phyloP scores from a whole-genome alignment of 2,797 vertebrate genomes.

The Ctenopoma multispine region DNA sequence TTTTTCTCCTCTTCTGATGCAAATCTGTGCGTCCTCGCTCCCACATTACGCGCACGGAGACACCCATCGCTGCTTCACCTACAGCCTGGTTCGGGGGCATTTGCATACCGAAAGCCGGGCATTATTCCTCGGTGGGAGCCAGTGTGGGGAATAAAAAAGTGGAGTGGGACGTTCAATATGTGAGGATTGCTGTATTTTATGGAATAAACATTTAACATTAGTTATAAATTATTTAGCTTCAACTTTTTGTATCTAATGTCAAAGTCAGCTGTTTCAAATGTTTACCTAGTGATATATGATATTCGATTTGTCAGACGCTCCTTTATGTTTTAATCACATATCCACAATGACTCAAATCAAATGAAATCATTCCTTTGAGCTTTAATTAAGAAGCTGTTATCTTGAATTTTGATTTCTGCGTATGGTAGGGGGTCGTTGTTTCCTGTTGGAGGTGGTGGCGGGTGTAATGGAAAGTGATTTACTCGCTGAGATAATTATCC shows the following conservation, averaged over 20 bases:
- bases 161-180: no score
- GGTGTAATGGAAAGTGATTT: slow-evolving; percentile 12
- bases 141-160: neutral
- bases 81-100: neutral
- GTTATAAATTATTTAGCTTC: no score
- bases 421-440: neutral
- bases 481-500: slow-evolving; percentile 10
- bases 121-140: slow-evolving; percentile 10
- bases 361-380: no score
- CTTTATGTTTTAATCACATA: no score
- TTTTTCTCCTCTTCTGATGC: slow-evolving; percentile 67
- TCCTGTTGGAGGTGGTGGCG: neutral
- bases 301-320: no score
- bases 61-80: slow-evolving; percentile 36
- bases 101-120: slow-evolving; percentile 15
- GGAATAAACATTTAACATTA: no score
- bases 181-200: no score
- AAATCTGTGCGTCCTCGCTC: slow-evolving; percentile 46
- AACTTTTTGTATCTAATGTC: no score
- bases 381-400: neutral
- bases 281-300: no score
- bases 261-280: no score
- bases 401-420: neutral
- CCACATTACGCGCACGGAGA: slow-evolving; percentile 32
- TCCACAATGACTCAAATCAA: no score